These are phyloP conservation scores for Crotalus tigris DNA, from an alignment of 2,113 vertebrate genomes.

Conservation along the genomic window DNA sequence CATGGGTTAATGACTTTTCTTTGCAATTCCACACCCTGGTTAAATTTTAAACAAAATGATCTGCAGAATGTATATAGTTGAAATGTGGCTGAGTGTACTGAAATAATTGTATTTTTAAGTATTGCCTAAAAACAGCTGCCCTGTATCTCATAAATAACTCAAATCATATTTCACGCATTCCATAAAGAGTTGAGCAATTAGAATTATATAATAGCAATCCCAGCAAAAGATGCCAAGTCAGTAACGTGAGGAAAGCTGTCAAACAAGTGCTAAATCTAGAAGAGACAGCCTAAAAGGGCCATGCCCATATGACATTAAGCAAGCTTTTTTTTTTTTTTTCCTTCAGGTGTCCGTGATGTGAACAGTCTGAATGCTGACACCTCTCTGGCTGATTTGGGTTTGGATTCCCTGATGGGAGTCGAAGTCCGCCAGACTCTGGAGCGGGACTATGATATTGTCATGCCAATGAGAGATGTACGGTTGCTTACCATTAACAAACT, in stretches of 20 bases:
- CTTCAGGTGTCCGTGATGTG: conserved; percentile 84
- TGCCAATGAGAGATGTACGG: conserved; percentile 89
- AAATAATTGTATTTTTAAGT: neutral
- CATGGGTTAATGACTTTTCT: neutral
- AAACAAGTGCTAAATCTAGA: neutral
- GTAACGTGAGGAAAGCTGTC: neutral
- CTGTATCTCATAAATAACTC: neutral
- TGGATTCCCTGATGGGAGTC: conserved; percentile 96
- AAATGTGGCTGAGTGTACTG: neutral
- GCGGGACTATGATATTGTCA: conserved; percentile 83
- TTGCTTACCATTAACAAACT: conserved; percentile 88
- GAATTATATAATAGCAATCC: neutral
- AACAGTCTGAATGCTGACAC: conserved; percentile 78
- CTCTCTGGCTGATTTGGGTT: conserved; percentile 87
- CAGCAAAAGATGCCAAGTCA: neutral
- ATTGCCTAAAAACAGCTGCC: neutral
- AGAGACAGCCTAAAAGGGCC: neutral
- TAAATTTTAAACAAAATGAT: neutral
- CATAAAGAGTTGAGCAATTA: neutral
- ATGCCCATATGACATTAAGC: neutral
- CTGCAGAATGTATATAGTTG: neutral
- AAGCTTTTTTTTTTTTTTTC: neutral
- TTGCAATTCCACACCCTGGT: neutral
- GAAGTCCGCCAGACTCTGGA: conserved; percentile 94
- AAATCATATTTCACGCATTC: neutral